These are phyloP conservation scores for Nerophis lumbriciformis DNA, from an alignment of 2,113 vertebrate species.

Conservation along the genomic window DNA sequence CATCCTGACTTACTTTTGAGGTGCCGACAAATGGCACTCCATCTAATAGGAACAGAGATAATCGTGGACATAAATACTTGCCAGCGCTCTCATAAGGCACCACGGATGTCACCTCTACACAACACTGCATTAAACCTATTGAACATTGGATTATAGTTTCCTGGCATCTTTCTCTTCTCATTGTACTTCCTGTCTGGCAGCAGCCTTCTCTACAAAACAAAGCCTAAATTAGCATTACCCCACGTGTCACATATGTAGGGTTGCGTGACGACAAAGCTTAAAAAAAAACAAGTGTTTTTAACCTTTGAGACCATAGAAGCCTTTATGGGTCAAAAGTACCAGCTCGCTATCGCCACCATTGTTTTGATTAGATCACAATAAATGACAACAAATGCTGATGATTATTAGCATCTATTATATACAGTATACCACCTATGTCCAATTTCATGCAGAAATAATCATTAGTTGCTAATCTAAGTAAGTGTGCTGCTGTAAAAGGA, in stretches of 20 bases:
- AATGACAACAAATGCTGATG: too few relatives aligned
- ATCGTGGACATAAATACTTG: conserved; percentile 37
- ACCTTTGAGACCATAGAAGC: too few relatives aligned
- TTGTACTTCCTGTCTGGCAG: conserved; percentile 2
- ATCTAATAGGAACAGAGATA: conserved; percentile 38
- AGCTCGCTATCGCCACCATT: too few relatives aligned
- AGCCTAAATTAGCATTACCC: conserved; percentile 3
- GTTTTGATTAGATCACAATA: too few relatives aligned
- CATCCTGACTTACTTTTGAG: conserved; percentile 23
- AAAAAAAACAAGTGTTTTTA: conserved; percentile 23
- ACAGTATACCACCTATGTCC: too few relatives aligned
- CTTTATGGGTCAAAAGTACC: too few relatives aligned
- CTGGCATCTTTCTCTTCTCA: not conserved
- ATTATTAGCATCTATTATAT: too few relatives aligned
- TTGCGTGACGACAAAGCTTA: not conserved
- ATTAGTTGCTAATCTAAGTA: too few relatives aligned
- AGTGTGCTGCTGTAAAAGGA: too few relatives aligned
- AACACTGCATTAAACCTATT: not conserved
- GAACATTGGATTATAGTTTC: not conserved
- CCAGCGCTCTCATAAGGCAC: not conserved
- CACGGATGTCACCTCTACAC: conserved; percentile 6
- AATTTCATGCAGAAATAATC: too few relatives aligned
- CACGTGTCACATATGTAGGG: not conserved
- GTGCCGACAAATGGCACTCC: conserved; percentile 55
- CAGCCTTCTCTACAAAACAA: not conserved